Conservation (phyloP, 2,888 invertebrate genomes). For the Nipponacmea schrenckii region DNA sequence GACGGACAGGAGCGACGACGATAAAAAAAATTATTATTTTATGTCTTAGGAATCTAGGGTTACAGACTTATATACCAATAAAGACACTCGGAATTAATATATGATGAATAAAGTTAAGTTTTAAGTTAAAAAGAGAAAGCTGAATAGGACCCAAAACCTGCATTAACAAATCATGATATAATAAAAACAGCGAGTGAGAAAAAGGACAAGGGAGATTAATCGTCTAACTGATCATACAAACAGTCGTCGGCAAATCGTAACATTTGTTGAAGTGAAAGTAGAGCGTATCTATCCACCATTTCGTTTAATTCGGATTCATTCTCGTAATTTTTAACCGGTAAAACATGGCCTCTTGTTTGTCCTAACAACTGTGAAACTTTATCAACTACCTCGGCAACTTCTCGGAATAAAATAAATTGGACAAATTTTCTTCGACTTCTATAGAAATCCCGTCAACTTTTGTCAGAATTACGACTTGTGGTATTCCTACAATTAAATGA, state of each 20-base stretch:
- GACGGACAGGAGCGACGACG: too few relatives aligned
- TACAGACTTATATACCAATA: too few relatives aligned
- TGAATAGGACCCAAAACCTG: too few relatives aligned
- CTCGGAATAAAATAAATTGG: conserved; percentile 30
- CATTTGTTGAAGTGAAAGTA: conserved; percentile 34
- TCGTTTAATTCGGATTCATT: conserved; percentile 35
- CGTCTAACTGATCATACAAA: conserved; percentile 32
- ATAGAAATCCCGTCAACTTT: conserved; percentile 41
- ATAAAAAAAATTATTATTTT: too few relatives aligned
- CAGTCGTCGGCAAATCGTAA: conserved; percentile 36
- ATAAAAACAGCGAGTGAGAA: too few relatives aligned
- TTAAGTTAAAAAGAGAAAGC: too few relatives aligned
- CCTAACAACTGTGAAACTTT: conserved; percentile 36
- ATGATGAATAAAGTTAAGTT: too few relatives aligned
- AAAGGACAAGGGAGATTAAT: not conserved
- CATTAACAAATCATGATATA: too few relatives aligned
- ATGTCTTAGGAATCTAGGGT: too few relatives aligned
- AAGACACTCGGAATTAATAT: too few relatives aligned
- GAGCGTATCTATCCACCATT: conserved; percentile 34
- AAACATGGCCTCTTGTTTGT: conserved; percentile 35
- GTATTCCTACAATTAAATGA: conserved; percentile 32
- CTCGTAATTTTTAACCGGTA: conserved; percentile 42
- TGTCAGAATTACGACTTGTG: conserved; percentile 41
- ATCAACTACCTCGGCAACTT: conserved; percentile 33
- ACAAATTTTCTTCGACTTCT: conserved; percentile 31